Percentiles rank a stretch among this genome's conserved stretches.
Evolutionary conservation across 2,113 vertebrate species (phyloP).

Genomic region (Macaca mulatta): DNA sequence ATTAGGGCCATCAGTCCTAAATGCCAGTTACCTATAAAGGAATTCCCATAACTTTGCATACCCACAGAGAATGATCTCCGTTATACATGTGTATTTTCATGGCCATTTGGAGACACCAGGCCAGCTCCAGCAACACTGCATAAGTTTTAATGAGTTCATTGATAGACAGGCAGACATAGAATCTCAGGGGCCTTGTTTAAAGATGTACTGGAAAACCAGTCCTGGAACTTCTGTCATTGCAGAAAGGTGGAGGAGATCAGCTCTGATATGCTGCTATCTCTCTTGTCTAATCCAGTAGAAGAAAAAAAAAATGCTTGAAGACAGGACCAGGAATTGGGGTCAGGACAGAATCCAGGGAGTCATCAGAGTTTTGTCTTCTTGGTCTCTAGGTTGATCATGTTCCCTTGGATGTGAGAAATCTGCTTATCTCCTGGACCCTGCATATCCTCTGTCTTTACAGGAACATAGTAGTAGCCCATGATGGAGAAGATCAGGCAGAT

Average conservation of each 20-base stretch:
- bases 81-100: slow-evolving; percentile 30
- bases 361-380: slow-evolving; percentile 88
- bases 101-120: neutral
- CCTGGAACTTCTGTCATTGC: neutral
- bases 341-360: neutral
- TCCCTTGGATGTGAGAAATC: slow-evolving; percentile 62
- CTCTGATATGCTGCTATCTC: neutral
- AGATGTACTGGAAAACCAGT: slow-evolving; percentile 19
- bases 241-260: neutral
- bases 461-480: slow-evolving; percentile 95
- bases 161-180: neutral
- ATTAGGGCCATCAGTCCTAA: neutral
- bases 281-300: neutral
- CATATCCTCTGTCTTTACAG: slow-evolving; percentile 87
- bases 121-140: neutral
- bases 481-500: slow-evolving; percentile 95
- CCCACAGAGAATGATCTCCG: neutral
- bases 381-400: slow-evolving; percentile 78
- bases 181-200: neutral
- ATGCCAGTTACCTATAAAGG: neutral
- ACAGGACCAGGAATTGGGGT: neutral
- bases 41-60: slow-evolving; percentile 5
- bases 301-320: neutral
- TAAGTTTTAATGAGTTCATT: neutral
- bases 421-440: slow-evolving; percentile 78